Conservation (phyloP, 2,113 vertebrate genomes). For the Budorcas taxicolor region DNA sequence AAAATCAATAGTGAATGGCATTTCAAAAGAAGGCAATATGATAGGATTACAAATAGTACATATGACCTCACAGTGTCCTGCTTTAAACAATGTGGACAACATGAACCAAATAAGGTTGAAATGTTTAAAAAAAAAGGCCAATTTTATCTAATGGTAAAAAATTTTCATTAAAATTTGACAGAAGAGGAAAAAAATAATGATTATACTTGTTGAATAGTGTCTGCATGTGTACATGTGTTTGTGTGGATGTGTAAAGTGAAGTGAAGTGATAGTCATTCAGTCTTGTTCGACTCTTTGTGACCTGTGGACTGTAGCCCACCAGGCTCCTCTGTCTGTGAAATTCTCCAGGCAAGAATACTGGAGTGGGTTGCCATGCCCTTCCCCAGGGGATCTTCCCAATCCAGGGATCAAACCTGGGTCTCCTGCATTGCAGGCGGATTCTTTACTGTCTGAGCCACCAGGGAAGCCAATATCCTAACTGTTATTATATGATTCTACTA, state of each 20-base stretch:
- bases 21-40: neutral
- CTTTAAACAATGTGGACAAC: neutral
- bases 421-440: neutral
- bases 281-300: neutral
- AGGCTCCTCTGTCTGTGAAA: neutral
- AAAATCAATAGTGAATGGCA: neutral
- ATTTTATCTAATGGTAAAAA: neutral
- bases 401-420: neutral
- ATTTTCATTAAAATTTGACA: neutral
- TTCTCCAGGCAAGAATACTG: neutral
- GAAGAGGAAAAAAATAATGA: neutral
- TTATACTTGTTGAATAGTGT: neutral
- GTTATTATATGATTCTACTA: neutral
- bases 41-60: neutral
- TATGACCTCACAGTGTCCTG: neutral
- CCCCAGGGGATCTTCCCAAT: neutral
- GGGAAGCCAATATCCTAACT: neutral
- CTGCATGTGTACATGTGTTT: neutral
- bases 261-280: neutral
- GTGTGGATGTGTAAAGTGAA: neutral
- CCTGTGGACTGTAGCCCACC: neutral
- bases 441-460: neutral
- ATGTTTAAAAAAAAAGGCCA: neutral
- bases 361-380: neutral
- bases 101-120: neutral